These are phyloP conservation scores for Peromyscus attwateri DNA, from an alignment of 2,797 vertebrate genomes.

Conservation along the genomic window DNA sequence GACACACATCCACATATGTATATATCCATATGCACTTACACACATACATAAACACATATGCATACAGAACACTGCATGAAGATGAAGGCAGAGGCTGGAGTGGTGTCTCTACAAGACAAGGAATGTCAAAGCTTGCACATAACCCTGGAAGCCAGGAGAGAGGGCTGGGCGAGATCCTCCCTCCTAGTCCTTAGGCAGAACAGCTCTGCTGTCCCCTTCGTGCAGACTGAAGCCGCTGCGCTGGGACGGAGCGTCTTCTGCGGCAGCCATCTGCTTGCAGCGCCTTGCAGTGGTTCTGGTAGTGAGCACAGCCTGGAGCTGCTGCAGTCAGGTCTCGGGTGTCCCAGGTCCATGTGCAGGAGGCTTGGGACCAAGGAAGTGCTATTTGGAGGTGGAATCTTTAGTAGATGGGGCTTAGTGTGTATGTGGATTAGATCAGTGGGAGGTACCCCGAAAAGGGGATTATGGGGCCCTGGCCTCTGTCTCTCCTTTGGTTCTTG, in stretches of 20 bases:
- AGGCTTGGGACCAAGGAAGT: neutral
- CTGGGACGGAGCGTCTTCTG: neutral
- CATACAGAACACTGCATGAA: neutral
- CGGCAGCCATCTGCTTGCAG: too few species aligned
- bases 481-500: neutral
- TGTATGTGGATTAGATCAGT: neutral
- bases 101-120: neutral
- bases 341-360: neutral
- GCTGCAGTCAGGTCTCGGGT: neutral
- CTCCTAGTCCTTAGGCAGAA: neutral
- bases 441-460: neutral
- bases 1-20: neutral
- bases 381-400: too few species aligned
- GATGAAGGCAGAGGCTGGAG: neutral
- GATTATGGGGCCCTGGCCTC: neutral
- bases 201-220: accelerated
- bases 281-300: neutral
- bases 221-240: neutral
- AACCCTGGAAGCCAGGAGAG: neutral
- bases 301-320: neutral
- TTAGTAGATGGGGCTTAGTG: neutral
- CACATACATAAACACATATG: neutral
- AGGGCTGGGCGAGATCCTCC: neutral
- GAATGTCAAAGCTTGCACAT: neutral
- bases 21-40: too few species aligned